Conservation (phyloP, 2,113 vertebrate species). For the Plotosus lineatus region DNA sequence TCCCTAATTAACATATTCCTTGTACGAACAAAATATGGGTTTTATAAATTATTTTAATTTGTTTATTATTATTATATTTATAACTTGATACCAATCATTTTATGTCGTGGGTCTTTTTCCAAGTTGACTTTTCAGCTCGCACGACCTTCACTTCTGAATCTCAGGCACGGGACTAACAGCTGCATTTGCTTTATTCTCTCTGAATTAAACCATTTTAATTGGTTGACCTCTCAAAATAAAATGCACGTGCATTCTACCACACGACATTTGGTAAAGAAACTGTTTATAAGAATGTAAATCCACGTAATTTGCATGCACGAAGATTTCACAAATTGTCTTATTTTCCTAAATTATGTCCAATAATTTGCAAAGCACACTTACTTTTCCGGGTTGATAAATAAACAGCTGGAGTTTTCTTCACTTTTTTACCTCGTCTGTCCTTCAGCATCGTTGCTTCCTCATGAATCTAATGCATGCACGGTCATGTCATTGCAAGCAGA, state of each 20-base stretch:
- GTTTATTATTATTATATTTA: neutral
- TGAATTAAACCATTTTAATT: neutral
- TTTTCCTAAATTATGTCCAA: neutral
- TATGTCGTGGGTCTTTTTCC: neutral
- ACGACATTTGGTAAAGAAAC: neutral
- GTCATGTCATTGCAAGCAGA: slow-evolving; percentile 12
- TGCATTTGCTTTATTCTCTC: neutral
- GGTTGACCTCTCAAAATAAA: neutral
- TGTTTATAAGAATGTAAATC: neutral
- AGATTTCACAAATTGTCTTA: neutral
- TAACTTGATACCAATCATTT: neutral
- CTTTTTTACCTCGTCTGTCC: neutral
- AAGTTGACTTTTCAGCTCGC: slow-evolving; percentile 4
- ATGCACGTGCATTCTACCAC: neutral
- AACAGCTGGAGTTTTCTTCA: neutral
- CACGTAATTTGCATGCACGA: neutral
- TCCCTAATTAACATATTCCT: neutral
- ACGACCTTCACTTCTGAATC: neutral
- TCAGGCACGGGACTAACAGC: too few relatives aligned
- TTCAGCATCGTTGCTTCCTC: slow-evolving; percentile 1
- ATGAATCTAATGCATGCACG: neutral
- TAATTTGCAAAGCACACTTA: neutral
- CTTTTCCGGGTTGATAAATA: neutral
- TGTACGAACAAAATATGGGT: neutral
- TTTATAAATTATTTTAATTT: neutral